Conservation (phyloP, 1,140 invertebrate species). For the Bombus terrestris region DNA sequence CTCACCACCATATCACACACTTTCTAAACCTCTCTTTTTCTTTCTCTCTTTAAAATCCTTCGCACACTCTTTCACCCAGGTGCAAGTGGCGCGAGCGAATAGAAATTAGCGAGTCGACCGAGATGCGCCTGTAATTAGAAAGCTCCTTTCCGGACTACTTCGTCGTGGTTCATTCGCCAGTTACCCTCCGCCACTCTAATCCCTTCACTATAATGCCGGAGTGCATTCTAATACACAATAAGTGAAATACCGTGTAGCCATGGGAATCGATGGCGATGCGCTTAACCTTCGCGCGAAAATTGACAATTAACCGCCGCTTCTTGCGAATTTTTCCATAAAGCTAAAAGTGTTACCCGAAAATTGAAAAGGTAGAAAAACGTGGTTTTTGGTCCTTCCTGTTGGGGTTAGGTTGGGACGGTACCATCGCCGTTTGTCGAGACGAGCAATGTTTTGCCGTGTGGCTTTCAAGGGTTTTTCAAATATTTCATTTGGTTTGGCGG, state of each 20-base stretch:
- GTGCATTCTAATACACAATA: conserved; percentile 21
- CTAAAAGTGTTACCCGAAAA: neutral
- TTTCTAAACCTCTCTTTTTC: no score
- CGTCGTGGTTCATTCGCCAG: neutral
- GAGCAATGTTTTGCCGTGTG: no score
- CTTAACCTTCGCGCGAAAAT: neutral
- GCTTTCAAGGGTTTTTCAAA: neutral
- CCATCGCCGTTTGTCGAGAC: neutral
- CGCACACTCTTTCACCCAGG: neutral
- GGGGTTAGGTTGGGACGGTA: neutral
- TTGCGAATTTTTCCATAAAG: neutral
- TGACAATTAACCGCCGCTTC: neutral
- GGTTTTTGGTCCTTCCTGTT: neutral
- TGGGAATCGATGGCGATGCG: neutral
- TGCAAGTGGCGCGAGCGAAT: neutral
- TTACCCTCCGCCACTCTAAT: neutral
- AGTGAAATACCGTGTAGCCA: neutral
- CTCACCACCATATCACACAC: neutral
- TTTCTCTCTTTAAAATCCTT: neutral
- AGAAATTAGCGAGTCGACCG: conserved; percentile 15
- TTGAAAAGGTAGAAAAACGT: neutral
- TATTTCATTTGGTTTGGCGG: neutral
- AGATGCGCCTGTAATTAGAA: conserved; percentile 15
- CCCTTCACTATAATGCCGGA: neutral
- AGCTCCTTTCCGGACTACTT: neutral